These are phyloP conservation scores for Conistra vaccinii DNA, from an alignment of 2,888 invertebrate genomes.

Conservation along the genomic window DNA sequence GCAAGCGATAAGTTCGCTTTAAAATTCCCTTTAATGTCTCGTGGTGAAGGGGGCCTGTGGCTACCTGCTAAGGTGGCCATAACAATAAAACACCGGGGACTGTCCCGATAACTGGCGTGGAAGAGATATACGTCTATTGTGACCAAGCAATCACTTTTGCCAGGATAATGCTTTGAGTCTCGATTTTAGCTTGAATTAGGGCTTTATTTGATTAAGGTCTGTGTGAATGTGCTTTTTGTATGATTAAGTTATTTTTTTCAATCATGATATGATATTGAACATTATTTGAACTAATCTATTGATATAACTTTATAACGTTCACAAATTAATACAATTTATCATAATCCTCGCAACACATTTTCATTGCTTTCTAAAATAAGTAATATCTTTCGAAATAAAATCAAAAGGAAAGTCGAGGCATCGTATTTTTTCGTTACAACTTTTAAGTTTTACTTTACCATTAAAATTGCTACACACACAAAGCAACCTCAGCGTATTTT, in stretches of 20 bases:
- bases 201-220: background rate
- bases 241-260: background rate
- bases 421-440: background rate
- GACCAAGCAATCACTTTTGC: conserved; percentile 63
- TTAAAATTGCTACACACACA: conserved; percentile 7
- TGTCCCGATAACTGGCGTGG: conserved; percentile 70
- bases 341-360: background rate
- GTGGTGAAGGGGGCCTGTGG: conserved; percentile 35
- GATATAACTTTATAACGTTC: background rate
- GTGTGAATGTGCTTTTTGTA: background rate
- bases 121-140: conserved; percentile 68
- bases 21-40: conserved; percentile 14
- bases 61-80: conserved; percentile 67
- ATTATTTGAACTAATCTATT: background rate
- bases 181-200: conserved; percentile 27
- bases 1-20: conserved; percentile 20
- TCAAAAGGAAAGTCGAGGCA: background rate
- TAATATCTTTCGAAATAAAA: background rate
- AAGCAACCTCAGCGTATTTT: conserved; percentile 9
- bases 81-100: conserved; percentile 72
- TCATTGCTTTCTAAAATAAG: background rate
- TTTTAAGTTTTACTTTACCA: background rate
- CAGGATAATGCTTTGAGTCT: conserved; percentile 49
- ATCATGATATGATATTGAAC: background rate
- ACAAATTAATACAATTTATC: background rate